Base-by-base conservation (phyloP, 2,888 invertebrate genomes). In the Pegoplata infirma region DNA sequence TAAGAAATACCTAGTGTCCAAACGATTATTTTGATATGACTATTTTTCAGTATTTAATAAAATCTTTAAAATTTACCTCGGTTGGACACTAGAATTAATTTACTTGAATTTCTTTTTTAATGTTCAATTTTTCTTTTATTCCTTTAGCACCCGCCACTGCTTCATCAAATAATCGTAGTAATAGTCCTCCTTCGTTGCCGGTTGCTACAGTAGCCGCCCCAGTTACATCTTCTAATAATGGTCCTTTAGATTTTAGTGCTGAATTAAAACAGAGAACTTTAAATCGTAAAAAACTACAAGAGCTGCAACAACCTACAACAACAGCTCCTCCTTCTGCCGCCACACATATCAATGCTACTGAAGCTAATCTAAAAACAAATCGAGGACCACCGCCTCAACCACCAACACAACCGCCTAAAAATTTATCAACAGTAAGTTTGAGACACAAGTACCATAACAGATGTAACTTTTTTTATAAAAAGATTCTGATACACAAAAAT, bases 341-440 rank as follows among this genome's bases (percentile, higher is more conserved):
- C 0, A 49, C 82, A 59, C 86, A 87, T 82, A 85, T 86, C 81
- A 88, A 87, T 82, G 89, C 88, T 78, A 89, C 89, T 32, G 89
- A 89, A 83, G 88, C 89, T 36, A 88, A 89, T 85, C 84, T 89
- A 81, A 87, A 86, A 84, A 89, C 89, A 81, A 89, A 89, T 80
- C 91, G 96, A 83, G 95, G 95, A 51, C 95, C 96, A 28, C 96
- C 96, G 28, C 96, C 97, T 10, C 93, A 94, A 82, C 95, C 95
- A 21, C 95, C 95, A 69, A 92, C 94, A 59, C 84, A 83, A 71
- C 84, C 84, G 93, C 94, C 85, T 93, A 93, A 68, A 91, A 91
- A 72, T 44, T 76, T 82, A 91, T 94, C 92, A 84, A 91, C 92
- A 90, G 93, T 93, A 84, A 91, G 83, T 82, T n/a, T n/a, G n/a